Evolutionary conservation across 2,888 invertebrate genomes (phyloP).

Genomic region (Aspidiotus rigidus): DNA sequence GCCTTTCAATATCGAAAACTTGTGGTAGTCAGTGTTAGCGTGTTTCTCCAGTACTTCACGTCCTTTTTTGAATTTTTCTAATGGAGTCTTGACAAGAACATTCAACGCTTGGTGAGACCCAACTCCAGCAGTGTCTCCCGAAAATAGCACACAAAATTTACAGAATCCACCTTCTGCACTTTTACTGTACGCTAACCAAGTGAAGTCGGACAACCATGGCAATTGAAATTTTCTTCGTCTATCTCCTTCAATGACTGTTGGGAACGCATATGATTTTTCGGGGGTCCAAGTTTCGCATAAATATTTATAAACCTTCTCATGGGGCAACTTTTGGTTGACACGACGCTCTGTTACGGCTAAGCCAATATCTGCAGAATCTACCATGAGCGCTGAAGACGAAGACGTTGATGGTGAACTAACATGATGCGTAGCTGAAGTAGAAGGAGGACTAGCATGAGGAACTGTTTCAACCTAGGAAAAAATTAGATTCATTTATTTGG

Average conservation of each 20-base stretch:
- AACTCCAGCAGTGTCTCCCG: background rate
- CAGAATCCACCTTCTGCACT: conserved; percentile 16
- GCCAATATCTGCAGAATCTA: background rate
- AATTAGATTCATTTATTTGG: too few relatives aligned
- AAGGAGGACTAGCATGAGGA: too few relatives aligned
- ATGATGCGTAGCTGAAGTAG: too few relatives aligned
- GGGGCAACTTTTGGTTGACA: background rate
- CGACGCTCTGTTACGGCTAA: background rate
- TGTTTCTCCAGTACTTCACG: background rate
- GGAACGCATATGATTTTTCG: conserved; percentile 5
- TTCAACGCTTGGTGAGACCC: background rate
- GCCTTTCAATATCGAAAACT: conserved; percentile 10
- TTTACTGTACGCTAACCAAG: conserved; percentile 23
- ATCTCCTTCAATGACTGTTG: conserved; percentile 1
- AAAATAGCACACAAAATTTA: conserved; percentile 24
- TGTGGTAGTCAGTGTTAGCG: conserved; percentile 3
- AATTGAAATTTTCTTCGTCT: conserved; percentile 3
- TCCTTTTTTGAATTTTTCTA: conserved; percentile 16
- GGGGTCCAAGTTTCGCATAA: conserved; percentile 7
- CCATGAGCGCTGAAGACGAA: too few relatives aligned
- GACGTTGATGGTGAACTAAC: too few relatives aligned
- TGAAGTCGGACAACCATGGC: conserved; percentile 1
- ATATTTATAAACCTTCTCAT: background rate
- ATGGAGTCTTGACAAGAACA: background rate
- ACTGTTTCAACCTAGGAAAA: too few relatives aligned